These are phyloP conservation scores for Agrochola circellaris DNA, from an alignment of 2,888 invertebrate species.

Conservation along the genomic window DNA sequence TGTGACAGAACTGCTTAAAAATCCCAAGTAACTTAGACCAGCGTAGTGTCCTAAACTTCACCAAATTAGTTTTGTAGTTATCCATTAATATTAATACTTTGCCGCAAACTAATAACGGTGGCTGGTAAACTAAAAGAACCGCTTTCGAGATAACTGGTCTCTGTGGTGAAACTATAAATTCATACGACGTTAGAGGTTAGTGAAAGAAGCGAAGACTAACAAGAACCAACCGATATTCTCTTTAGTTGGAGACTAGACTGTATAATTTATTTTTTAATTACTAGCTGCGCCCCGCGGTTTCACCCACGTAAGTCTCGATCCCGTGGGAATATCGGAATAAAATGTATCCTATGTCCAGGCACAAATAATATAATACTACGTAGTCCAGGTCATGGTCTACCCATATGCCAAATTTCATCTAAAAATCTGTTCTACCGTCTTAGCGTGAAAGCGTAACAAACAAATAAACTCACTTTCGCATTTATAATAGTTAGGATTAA, in stretches of 20 bases:
- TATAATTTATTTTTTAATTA: neutral
- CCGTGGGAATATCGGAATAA: too few species aligned
- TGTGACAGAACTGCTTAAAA: conserved; percentile 40
- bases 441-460: too few species aligned
- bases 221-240: conserved; percentile 43
- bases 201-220: conserved; percentile 33
- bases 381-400: too few species aligned
- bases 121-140: conserved; percentile 41
- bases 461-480: too few species aligned
- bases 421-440: too few species aligned
- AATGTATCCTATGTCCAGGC: too few species aligned
- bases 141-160: conserved; percentile 45
- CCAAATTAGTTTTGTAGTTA: conserved; percentile 55
- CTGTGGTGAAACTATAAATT: conserved; percentile 61
- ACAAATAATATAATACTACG: too few species aligned
- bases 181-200: conserved; percentile 52
- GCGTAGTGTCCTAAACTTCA: conserved; percentile 30
- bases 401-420: too few species aligned
- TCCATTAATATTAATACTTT: conserved; percentile 60
- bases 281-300: too few species aligned
- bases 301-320: too few species aligned
- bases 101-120: conserved; percentile 48
- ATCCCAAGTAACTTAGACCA: conserved; percentile 36
- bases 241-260: conserved; percentile 16
- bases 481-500: neutral